Conservation (phyloP, 1,140 invertebrate genomes). For the Pectinophora gossypiella region DNA sequence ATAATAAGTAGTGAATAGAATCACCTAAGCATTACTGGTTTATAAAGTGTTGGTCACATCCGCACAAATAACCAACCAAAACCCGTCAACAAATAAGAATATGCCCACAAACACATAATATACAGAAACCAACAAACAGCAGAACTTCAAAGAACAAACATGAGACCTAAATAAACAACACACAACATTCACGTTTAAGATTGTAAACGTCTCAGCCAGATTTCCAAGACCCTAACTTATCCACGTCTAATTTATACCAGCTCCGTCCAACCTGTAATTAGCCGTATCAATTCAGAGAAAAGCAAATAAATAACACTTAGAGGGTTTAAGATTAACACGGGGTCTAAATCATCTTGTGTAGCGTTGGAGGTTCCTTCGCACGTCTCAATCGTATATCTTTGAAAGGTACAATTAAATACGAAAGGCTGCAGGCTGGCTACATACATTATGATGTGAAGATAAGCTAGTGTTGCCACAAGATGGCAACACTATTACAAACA, state of each 20-base stretch:
- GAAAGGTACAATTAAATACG: slow-evolving; percentile 2
- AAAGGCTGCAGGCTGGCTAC: background rate
- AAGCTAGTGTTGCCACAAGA: background rate
- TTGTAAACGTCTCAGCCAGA: too few species aligned
- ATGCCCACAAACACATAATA: too few species aligned
- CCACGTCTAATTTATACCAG: background rate
- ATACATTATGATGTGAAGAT: slow-evolving; percentile 1
- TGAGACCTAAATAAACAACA: background rate
- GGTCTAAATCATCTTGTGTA: background rate
- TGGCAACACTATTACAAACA: background rate
- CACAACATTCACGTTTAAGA: too few species aligned
- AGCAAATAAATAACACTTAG: background rate
- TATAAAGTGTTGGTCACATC: too few species aligned
- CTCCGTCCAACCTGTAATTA: background rate
- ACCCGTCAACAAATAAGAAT: too few species aligned
- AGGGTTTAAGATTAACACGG: background rate
- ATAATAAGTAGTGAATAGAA: too few species aligned
- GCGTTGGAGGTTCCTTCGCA: background rate
- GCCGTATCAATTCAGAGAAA: background rate
- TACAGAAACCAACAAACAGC: background rate
- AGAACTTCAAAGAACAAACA: background rate
- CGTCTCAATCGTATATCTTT: slow-evolving; percentile 4
- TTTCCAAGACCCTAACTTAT: background rate
- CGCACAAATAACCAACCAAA: too few species aligned
- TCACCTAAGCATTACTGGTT: too few species aligned